A percentile compares a stretch with the other conserved stretches of the same genome.
These are phyloP conservation scores for Eulemur albifrons DNA, from an alignment of 2,797 vertebrate species.

Conservation along the genomic window DNA sequence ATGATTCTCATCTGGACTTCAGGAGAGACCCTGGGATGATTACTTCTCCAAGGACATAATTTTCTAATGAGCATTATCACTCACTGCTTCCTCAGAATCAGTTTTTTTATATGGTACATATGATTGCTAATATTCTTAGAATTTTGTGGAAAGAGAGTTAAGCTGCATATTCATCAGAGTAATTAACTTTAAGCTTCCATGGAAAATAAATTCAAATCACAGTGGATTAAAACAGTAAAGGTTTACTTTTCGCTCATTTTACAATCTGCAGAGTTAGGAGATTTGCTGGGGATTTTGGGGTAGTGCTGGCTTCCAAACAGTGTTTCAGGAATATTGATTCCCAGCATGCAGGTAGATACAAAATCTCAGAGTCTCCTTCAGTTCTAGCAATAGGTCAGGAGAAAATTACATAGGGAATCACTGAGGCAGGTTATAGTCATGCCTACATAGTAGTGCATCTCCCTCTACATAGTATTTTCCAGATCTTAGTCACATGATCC, in stretches of 20 bases:
- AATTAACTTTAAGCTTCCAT: neutral
- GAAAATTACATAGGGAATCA: neutral
- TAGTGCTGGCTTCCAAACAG: neutral
- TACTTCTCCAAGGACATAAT: neutral
- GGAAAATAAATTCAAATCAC: conserved; percentile 1
- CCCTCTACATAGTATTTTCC: neutral
- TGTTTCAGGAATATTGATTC: neutral
- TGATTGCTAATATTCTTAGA: conserved; percentile 21
- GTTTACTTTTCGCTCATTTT: neutral
- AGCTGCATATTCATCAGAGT: neutral
- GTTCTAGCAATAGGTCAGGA: neutral
- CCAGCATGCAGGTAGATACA: neutral
- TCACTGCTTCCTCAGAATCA: neutral
- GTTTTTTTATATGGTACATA: neutral
- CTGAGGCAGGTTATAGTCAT: neutral
- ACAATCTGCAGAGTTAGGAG: neutral
- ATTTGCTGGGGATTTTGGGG: neutral
- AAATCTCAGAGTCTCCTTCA: neutral
- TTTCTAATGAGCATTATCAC: neutral
- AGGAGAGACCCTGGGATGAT: neutral
- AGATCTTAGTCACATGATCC: neutral
- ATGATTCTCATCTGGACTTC: neutral
- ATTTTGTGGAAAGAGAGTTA: conserved; percentile 5
- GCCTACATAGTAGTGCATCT: neutral
- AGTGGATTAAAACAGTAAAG: neutral